A percentile compares a stretch with the other conserved stretches of the same genome.
Conservation (phyloP, 2,888 invertebrate species). For the Lasioglossum morio region DNA sequence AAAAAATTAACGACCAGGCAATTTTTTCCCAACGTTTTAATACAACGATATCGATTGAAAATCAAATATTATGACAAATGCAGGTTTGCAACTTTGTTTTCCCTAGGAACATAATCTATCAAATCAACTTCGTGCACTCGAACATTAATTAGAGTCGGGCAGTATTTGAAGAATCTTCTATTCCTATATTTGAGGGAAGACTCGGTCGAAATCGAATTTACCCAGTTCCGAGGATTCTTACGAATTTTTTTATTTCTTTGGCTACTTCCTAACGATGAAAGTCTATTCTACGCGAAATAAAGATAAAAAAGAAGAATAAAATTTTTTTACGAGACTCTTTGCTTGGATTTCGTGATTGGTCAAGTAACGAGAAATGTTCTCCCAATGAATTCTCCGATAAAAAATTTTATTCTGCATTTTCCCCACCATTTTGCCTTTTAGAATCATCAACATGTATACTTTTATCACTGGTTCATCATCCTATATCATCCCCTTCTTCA, state of each 20-base stretch:
- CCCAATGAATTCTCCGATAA: neutral
- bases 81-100: conserved; percentile 3
- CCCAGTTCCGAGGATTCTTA: neutral
- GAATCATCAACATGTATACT: neutral
- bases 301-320: neutral
- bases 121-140: conserved; percentile 22
- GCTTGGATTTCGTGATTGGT: neutral
- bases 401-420: conserved; percentile 2
- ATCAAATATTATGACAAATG: conserved; percentile 20
- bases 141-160: neutral
- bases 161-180: neutral
- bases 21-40: conserved; percentile 23
- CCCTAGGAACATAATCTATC: conserved; percentile 34
- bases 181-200: neutral
- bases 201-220: neutral
- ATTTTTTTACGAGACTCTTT: neutral
- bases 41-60: conserved; percentile 14
- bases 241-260: neutral
- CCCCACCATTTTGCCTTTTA: neutral
- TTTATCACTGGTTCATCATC: neutral
- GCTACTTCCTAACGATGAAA: neutral
- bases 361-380: neutral
- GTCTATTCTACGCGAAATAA: neutral
- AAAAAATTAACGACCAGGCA: conserved; percentile 22
- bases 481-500: neutral